Percentiles rank a stretch among this genome's conserved stretches.
These are phyloP conservation scores for Lissocephala sabroskyi DNA, from an alignment of 2,888 invertebrate genomes.

Conservation along the genomic window DNA sequence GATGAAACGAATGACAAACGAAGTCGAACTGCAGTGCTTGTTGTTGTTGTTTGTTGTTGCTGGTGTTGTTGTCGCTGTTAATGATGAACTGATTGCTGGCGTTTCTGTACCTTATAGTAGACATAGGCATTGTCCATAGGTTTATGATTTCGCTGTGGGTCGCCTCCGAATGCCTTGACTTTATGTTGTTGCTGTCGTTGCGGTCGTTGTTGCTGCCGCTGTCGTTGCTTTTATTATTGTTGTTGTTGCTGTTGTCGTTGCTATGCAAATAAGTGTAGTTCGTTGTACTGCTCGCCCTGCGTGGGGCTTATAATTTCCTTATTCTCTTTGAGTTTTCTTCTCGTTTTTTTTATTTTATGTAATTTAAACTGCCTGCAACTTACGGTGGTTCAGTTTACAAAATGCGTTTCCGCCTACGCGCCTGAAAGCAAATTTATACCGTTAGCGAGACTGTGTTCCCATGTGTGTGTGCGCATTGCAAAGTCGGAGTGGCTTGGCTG, in stretches of 20 bases:
- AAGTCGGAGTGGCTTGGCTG: too few relatives aligned
- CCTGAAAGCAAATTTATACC: too few relatives aligned
- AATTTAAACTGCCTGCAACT: slow-evolving; percentile 48
- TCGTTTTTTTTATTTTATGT: slow-evolving; percentile 45
- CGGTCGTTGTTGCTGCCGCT: slow-evolving; percentile 18
- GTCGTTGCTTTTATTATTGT: too few relatives aligned
- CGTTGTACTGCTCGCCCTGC: slow-evolving; percentile 40
- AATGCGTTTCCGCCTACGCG: too few relatives aligned
- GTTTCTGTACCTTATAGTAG: slow-evolving; percentile 69
- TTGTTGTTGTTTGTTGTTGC: slow-evolving; percentile 6
- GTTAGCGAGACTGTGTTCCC: slow-evolving; percentile 7
- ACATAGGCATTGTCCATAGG: slow-evolving; percentile 73
- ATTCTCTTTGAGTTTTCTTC: neutral
- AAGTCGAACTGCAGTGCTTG: too few relatives aligned
- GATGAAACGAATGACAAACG: too few relatives aligned
- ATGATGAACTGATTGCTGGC: neutral
- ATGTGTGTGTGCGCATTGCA: slow-evolving; percentile 4
- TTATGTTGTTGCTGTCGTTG: slow-evolving; percentile 29
- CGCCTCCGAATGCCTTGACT: slow-evolving; percentile 46
- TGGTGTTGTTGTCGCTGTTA: slow-evolving; percentile 11
- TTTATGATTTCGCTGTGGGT: slow-evolving; percentile 49
- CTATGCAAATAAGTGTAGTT: slow-evolving; percentile 39
- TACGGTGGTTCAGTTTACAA: too few relatives aligned
- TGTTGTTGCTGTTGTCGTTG: slow-evolving; percentile 11
- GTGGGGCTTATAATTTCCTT: neutral